Base-by-base conservation (phyloP, 2,888 invertebrate species). In the Parthenolecanium corni region DNA sequence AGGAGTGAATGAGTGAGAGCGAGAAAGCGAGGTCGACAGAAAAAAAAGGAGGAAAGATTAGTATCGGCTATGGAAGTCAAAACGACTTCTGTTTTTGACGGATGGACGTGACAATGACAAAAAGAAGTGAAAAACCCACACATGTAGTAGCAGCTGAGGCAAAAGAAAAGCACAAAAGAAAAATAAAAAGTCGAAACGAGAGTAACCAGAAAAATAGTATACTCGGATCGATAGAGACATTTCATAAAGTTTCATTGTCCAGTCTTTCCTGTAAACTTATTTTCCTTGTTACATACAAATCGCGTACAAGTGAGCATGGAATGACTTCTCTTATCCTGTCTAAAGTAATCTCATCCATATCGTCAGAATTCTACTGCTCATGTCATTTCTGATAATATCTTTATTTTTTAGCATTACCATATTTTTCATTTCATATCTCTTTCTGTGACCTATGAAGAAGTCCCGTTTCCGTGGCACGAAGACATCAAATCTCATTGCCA, bases 1-100 rank as follows among this genome's bases (percentile, higher is more conserved):
- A n/a, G n/a, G n/a, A n/a, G n/a, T n/a, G n/a, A n/a, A n/a, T n/a
- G n/a, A n/a, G n/a, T n/a, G n/a, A n/a, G n/a, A n/a, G n/a, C n/a
- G n/a, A n/a, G n/a, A n/a, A n/a, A n/a, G n/a, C n/a, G n/a, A n/a
- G n/a, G n/a, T n/a, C n/a, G n/a, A n/a, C 31, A 31, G 5, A 31
- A 4, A 31, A 31, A 31, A 31, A 6, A 9, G 31, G 9, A 31
- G 31, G 5, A n/a, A 20, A 14, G 57, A 47, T 25, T n/a, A 47
- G 5, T 23, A 49, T 49, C 49, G 23, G 14, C 18, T n/a, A 21
- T 49, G 21, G n/a, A 58, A 31, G 46, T 38, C 36, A 49, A 58
- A 58, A 58, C n/a, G n/a, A n/a, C n/a, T n/a, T n/a, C 58, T 58
- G 58, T 49, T 58, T 58, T 46, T 58, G 58, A 58, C 58, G 58